Conservation (phyloP, 2,797 vertebrate genomes). For the Centroberyx gerrardi region DNA sequence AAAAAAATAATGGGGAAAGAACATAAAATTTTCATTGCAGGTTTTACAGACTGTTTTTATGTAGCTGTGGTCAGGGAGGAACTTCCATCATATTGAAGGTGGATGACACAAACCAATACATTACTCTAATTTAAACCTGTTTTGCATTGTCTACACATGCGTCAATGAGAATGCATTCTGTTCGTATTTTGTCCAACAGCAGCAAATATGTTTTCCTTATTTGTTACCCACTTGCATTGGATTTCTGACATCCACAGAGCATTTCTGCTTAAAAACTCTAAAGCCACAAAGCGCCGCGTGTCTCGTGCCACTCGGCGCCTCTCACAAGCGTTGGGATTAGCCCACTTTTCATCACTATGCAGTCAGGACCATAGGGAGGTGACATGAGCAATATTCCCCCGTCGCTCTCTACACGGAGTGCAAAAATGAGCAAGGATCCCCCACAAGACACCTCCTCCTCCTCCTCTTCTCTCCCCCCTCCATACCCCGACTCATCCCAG, state of each 20-base stretch:
- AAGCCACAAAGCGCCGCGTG: constrained; percentile 16
- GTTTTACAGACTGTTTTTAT: too few species aligned
- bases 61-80: too few species aligned
- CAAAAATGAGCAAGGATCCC: constrained; percentile 34
- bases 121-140: too few species aligned
- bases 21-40: too few species aligned
- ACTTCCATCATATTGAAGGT: too few species aligned
- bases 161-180: too few species aligned
- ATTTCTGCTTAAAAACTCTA: constrained; percentile 31
- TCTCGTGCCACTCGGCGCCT: constrained; percentile 38
- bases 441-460: constrained; percentile 6
- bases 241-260: not conserved
- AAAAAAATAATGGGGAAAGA: too few species aligned
- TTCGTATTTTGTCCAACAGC: too few species aligned
- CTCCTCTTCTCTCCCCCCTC: not conserved
- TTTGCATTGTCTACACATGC: too few species aligned
- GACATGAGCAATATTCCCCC: constrained; percentile 53
- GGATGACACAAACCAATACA: too few species aligned
- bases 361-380: constrained; percentile 64
- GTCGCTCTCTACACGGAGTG: constrained; percentile 17
- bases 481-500: not conserved
- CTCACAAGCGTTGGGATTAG: constrained; percentile 53
- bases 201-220: too few species aligned
- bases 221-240: too few species aligned
- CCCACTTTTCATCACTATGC: constrained; percentile 50